phyloP scores from a whole-genome alignment of 2,113 vertebrate species.

The Formicarius rufipectus region DNA sequence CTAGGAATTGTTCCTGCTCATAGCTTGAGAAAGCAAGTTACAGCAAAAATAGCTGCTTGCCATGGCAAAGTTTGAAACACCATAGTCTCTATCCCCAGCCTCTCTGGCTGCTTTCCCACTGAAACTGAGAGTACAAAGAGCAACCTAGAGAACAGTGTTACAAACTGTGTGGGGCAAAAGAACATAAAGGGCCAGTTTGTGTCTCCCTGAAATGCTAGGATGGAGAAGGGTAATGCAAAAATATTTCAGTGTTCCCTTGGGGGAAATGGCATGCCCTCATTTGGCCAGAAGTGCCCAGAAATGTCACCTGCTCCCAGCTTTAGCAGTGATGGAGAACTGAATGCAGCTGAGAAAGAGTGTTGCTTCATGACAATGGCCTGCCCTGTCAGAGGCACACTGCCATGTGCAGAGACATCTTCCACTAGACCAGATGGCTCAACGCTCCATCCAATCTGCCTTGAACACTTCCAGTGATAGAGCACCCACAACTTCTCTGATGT shows the following conservation, averaged over 20 bases:
- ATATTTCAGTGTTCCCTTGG: not conserved
- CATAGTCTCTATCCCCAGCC: no score
- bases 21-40: not conserved
- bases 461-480: not conserved
- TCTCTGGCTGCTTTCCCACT: fast-evolving
- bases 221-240: not conserved
- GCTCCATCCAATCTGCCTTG: not conserved
- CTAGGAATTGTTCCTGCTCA: not conserved
- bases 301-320: not conserved
- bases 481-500: not conserved
- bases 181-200: fast-evolving
- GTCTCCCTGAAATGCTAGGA: not conserved
- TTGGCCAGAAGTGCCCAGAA: not conserved
- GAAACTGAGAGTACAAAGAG: not conserved
- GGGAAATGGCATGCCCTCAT: not conserved
- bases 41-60: not conserved
- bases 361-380: fast-evolving
- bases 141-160: not conserved
- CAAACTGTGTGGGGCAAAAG: fast-evolving
- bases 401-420: no score
- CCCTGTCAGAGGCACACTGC: not conserved
- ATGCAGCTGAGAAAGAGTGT: fast-evolving
- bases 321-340: not conserved
- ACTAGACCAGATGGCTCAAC: not conserved
- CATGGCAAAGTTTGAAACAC: not conserved